Evolutionary conservation across 2,888 invertebrate genomes (phyloP), one percentile per base, ranked within the genome.

Genomic region (Drosophila antonietae): DNA sequence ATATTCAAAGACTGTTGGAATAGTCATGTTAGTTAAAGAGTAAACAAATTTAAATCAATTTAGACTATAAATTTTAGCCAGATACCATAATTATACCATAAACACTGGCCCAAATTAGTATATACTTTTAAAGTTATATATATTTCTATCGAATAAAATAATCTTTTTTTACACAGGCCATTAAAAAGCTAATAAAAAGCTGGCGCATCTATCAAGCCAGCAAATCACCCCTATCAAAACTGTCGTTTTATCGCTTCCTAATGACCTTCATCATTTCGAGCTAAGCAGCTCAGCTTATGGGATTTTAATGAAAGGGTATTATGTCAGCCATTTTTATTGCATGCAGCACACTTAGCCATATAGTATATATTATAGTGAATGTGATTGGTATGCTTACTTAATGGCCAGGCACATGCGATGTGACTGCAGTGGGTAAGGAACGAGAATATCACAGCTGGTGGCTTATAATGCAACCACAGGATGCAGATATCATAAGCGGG

Each of bases 401-500:
- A 43, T 44, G 56, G 14, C 51, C 55, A 37, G 52, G 52, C 63
- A 33, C 87, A 81, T 72, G 71, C 68, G 55, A 75, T 68, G 44
- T 41, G 43, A 51, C n/a, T 41, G 31, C 41, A 33, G 14, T 57
- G 31, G 59, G 46, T 18, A 62, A 58, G 31, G 46, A 41, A 12
- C 33, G 18, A 51, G 31, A 12, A 20, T 37, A 39, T 35, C 39
- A 46, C 81, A 62, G 52, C 63, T 57, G 52, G 20, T 53, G 75
- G 69, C 47, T 37, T 58, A 28, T 61, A 68, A 46, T 52, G 64
- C 49, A 31, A 37, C 57, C 67, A 31, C 52, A 57, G 23, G 53
- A 57, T 47, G 23, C 58, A 61, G 60, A 53, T 73, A 56, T 63
- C 60, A 68, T 68, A 68, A 78, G 63, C 68, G 74, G 74, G 65